Conservation (phyloP, 2,888 invertebrate species). For the Chymomyza caudatula region DNA sequence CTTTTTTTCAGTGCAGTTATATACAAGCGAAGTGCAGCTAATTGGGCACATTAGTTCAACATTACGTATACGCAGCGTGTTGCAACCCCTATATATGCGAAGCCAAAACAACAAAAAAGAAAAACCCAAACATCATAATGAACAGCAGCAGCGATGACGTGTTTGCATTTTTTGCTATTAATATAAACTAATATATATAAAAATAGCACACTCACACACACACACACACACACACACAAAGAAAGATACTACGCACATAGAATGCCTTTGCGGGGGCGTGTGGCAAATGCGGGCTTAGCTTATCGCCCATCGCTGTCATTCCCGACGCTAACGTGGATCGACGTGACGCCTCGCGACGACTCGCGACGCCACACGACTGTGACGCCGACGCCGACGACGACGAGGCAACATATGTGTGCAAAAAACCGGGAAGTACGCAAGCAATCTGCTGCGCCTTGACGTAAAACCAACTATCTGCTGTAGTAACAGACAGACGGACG, state of each 20-base stretch:
- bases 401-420: not conserved
- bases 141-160: conserved; percentile 30
- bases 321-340: not conserved
- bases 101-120: conserved; percentile 12
- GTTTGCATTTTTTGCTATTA: conserved; percentile 40
- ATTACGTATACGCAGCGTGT: not conserved
- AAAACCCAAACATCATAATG: conserved; percentile 12
- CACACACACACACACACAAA: conserved; percentile 7
- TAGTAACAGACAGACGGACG: not conserved
- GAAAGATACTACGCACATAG: not conserved
- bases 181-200: conserved; percentile 52
- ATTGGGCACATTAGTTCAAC: not conserved
- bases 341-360: not conserved
- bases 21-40: not conserved
- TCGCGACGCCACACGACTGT: no score
- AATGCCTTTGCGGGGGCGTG: conserved; percentile 45
- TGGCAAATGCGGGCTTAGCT: conserved; percentile 59
- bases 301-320: conserved; percentile 34
- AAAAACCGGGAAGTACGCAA: conserved; percentile 47
- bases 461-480: conserved; percentile 26
- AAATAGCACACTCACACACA: conserved; percentile 38
- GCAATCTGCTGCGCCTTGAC: conserved; percentile 48
- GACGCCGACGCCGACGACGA: no score
- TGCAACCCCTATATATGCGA: conserved; percentile 27
- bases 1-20: not conserved